Base-by-base conservation (phyloP, 2,113 vertebrate genomes). In the Glareola pratincola region DNA sequence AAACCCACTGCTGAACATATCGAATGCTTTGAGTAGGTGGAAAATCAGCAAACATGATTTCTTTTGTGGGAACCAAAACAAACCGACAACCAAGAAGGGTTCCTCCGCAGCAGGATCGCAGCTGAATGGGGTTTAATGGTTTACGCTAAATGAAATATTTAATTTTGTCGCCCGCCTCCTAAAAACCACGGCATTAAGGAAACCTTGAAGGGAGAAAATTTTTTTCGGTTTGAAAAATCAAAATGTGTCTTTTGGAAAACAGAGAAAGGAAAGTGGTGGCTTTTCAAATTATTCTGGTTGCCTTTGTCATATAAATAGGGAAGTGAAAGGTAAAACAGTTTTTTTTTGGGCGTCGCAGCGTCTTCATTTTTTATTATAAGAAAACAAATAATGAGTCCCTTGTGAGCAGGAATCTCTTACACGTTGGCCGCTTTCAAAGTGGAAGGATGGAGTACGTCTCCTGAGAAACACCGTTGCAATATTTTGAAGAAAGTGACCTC, bases 401-500 rank as follows among this genome's bases (percentile, higher is more conserved):
- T 50, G 24, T 71, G 57, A 63, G 57, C 19, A 24, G n/a, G 41
- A 59, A n/a, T 36, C 27, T 27, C 15, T 75, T 20, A 34, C 27
- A 16, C 0, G 1, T 16, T 41, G 47, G 20, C 36, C 0, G 0
- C 24, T 59, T 74, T 79, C 16, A 8, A 18, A 67, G 37, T 15
- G 30, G 43, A 56, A 57, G 43, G 37, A 21, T 24, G 10, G 8
- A 34, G 23, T 13, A 8, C 10, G 14, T 54, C 59, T 72, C 32
- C 71, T 34, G 63, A 32, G 81, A 57, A 63, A 45, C 29, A 41
- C 41, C 27, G 29, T 6, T 14, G 37, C 24, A 12, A 1, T 66
- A 6, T 66, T 82, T 66, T 48, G 45, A 43, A 53, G 57, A 36
- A 41, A 27, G 30, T 34, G n/a, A 36, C 51, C n/a, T 82, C 6